Evolutionary conservation across 2,113 vertebrate species (phyloP), one percentile per base, ranked within the genome.

Genomic region (Anthoscopus minutus): DNA sequence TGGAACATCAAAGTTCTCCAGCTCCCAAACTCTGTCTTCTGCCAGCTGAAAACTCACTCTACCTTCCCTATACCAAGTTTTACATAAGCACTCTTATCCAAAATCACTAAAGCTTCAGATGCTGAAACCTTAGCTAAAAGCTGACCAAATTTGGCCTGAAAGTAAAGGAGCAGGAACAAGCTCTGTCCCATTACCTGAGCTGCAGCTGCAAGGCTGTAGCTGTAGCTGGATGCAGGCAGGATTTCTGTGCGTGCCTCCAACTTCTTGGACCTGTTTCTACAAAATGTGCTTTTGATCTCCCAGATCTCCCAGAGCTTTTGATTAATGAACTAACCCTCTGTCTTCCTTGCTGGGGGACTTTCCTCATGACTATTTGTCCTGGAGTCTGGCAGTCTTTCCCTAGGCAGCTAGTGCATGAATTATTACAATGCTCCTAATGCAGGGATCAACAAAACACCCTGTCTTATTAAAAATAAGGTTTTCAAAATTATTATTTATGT

Each of bases 401-500:
- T n/a, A 54, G 53, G 64, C 74, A 69, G 37, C 16, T 69, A 65
- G n/a, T 35, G 53, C 65, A 65, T 91, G 73, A 94, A 88, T 85
- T 93, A 95, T 93, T 91, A 62, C 62, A 88, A 19, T 31, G 30
- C 57, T 85, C 81, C 70, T 95, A 85, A 84, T 70, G 30, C 78
- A 70, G 44, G 44, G 53, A 94, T 87, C 87, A 76, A 85, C 70
- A 95, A 89, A 96, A 77, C 40, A 91, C 81, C 40, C 51, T n/a
- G 18, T 65, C 89, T 92, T 92, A 86, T 85, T 94, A 90, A 86
- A 94, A 96, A 37, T 16, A 72, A 71, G 54, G 78, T 91, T 92
- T 90, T 87, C 48, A 76, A 81, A 92, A 78, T 81, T 92, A 76
- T 86, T 93, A 81, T 91, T 95, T 94, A 88, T 86, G 37, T 89